Evolutionary conservation across 2,888 invertebrate genomes (phyloP).

Genomic region (Corbicula japonica): DNA sequence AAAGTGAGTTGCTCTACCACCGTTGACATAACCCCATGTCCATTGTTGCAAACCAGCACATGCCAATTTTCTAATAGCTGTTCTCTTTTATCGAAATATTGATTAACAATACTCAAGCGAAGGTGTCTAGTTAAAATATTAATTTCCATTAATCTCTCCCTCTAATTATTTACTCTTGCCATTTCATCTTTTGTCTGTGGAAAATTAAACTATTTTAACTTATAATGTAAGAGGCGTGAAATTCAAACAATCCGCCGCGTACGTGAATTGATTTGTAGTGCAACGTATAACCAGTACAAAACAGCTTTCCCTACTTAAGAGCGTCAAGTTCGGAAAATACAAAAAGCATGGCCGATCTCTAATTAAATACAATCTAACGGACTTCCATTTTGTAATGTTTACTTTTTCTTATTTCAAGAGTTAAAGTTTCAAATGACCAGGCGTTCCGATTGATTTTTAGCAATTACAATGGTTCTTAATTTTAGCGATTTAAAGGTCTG

Average conservation of each 20-base stretch:
- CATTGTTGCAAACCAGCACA: constrained; percentile 18
- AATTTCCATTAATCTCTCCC: constrained; percentile 20
- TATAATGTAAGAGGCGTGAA: constrained; percentile 49
- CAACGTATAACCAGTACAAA: neutral
- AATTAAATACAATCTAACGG: no score
- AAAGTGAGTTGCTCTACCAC: neutral
- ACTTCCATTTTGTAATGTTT: no score
- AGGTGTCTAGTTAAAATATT: constrained; percentile 1
- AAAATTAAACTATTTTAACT: constrained; percentile 27
- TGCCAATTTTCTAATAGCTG: constrained; percentile 25
- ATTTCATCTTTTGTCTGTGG: constrained; percentile 15
- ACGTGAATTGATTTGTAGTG: constrained; percentile 47
- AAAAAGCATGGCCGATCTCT: no score
- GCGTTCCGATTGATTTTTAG: no score
- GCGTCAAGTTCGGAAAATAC: no score
- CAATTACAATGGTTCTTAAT: no score
- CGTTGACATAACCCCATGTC: constrained; percentile 31
- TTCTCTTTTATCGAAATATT: constrained; percentile 9
- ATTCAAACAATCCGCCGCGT: constrained; percentile 50
- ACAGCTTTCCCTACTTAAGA: constrained; percentile 12
- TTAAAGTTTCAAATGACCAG: no score
- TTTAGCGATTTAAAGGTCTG: no score
- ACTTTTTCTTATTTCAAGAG: no score
- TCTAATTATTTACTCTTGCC: constrained; percentile 20
- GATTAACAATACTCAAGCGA: neutral